These are phyloP conservation scores for Ciona savignyi DNA, from an alignment of 23 tunicate genomes.

Conservation along the genomic window DNA sequence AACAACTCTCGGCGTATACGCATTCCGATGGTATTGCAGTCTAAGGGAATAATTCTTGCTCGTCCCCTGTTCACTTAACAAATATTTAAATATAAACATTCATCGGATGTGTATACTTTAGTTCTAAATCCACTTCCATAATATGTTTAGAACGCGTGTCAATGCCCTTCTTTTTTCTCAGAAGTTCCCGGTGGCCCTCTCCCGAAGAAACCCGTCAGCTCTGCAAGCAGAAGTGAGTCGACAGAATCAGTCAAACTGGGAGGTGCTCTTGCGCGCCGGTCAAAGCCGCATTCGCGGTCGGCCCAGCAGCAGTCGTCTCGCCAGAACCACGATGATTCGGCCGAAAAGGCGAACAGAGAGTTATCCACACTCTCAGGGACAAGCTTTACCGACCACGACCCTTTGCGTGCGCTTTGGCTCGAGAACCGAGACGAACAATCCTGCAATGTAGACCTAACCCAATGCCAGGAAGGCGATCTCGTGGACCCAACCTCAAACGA, in stretches of 20 bases:
- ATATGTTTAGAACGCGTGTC: too few species aligned
- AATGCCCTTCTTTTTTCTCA: neutral
- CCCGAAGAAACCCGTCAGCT: neutral
- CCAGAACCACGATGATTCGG: neutral
- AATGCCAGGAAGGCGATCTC: neutral
- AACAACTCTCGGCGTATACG: too few species aligned
- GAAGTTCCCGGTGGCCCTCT: neutral
- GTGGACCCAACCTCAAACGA: neutral
- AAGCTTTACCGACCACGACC: neutral
- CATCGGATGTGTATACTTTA: too few species aligned
- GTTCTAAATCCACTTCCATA: too few species aligned
- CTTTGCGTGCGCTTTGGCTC: neutral
- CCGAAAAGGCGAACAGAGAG: neutral
- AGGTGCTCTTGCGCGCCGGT: neutral
- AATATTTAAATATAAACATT: too few species aligned
- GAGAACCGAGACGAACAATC: neutral
- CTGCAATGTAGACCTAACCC: neutral
- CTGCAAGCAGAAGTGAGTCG: neutral
- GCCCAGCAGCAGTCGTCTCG: neutral
- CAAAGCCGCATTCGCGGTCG: neutral
- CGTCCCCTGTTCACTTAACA: too few species aligned
- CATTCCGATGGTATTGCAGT: too few species aligned
- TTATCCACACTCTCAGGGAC: neutral
- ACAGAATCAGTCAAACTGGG: neutral
- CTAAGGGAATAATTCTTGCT: too few species aligned